These are phyloP conservation scores for Scomber colias DNA, from an alignment of 2,113 vertebrate genomes.

Conservation along the genomic window DNA sequence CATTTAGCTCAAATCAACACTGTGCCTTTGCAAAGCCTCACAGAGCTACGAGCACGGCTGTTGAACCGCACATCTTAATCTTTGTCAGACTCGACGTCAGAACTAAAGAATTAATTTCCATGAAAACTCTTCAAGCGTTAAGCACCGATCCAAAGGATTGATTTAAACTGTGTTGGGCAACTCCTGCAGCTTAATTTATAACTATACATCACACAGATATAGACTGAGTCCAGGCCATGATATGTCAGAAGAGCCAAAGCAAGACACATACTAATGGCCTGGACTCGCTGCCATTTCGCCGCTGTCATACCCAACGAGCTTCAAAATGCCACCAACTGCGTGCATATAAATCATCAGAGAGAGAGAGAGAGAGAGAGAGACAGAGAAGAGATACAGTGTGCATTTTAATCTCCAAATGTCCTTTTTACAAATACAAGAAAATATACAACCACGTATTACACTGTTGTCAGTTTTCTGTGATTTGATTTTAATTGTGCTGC, in stretches of 20 bases:
- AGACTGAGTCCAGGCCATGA: slow-evolving; percentile 16
- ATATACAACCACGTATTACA: background rate
- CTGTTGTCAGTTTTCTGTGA: background rate
- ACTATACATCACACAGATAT: slow-evolving; percentile 5
- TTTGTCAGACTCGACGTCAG: background rate
- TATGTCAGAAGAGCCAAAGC: slow-evolving; percentile 51
- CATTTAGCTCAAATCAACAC: too few species aligned
- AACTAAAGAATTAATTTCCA: slow-evolving; percentile 1
- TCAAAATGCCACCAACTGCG: slow-evolving; percentile 76
- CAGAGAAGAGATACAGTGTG: background rate
- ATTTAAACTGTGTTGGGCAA: slow-evolving; percentile 23
- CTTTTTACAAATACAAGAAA: background rate
- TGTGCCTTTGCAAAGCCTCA: too few species aligned
- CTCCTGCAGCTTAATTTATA: slow-evolving; percentile 11
- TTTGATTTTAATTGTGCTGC: background rate
- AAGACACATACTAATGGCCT: slow-evolving; percentile 66
- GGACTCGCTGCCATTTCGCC: slow-evolving; percentile 69
- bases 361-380: background rate
- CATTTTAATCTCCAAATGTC: slow-evolving; percentile 3
- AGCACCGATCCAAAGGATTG: background rate
- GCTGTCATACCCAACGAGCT: slow-evolving; percentile 61
- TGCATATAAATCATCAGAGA: slow-evolving; percentile 74
- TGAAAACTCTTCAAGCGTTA: background rate
- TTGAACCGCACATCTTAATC: too few species aligned
- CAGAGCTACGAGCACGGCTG: too few species aligned